phyloP scores from a whole-genome alignment of 2,888 invertebrate genomes.

The Dynastes grantii region DNA sequence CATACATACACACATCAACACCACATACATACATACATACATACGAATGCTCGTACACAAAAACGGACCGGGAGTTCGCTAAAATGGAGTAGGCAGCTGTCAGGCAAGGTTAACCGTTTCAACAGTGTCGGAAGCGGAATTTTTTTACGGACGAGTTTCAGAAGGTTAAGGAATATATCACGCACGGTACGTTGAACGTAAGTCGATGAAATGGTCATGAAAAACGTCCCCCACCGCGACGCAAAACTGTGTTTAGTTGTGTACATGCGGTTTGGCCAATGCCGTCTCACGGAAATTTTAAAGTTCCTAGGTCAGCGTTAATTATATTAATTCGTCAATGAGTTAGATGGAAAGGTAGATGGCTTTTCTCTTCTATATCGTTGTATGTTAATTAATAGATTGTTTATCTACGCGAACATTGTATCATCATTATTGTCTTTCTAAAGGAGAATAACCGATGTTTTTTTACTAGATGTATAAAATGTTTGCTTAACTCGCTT shows the following conservation, averaged over 20 bases:
- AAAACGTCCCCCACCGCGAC: not conserved
- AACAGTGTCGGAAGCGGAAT: conserved; percentile 39
- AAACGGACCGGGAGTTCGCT: conserved; percentile 17
- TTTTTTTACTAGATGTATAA: too few species aligned
- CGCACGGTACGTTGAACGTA: conserved; percentile 6
- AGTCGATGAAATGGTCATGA: conserved; percentile 7
- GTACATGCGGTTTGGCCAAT: conserved; percentile 9
- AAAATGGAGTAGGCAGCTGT: conserved; percentile 26
- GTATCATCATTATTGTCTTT: too few species aligned
- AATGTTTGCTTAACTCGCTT: too few species aligned
- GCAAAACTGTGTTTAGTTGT: not conserved
- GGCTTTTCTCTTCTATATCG: not conserved
- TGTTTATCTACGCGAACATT: too few species aligned
- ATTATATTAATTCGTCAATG: conserved; percentile 22
- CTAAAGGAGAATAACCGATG: too few species aligned
- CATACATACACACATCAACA: not conserved
- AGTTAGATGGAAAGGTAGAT: not conserved
- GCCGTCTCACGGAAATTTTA: conserved; percentile 33
- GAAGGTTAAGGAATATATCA: conserved; percentile 39
- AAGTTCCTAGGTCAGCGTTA: conserved; percentile 42
- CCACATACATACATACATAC: too few species aligned
- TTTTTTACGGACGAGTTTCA: conserved; percentile 32
- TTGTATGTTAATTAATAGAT: too few species aligned
- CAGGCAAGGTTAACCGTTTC: conserved; percentile 34
- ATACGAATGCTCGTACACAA: not conserved